These are phyloP conservation scores for Nycticorax nycticorax DNA, from an alignment of 2,113 vertebrate genomes.

Conservation along the genomic window DNA sequence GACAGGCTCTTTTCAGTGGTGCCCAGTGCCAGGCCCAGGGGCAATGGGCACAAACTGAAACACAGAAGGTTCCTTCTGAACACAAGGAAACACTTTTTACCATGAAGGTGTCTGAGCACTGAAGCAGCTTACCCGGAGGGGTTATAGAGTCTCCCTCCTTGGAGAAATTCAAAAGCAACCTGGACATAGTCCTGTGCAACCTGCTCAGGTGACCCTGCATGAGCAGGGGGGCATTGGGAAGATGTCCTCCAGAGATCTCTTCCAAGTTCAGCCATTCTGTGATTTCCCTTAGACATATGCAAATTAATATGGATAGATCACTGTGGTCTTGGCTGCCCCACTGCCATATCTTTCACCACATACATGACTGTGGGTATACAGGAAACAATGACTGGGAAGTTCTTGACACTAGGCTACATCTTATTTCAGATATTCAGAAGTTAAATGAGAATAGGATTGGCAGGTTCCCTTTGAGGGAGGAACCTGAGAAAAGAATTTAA, in stretches of 20 bases:
- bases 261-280: background rate
- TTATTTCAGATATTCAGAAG: background rate
- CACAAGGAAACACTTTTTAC: background rate
- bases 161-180: background rate
- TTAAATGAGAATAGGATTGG: background rate
- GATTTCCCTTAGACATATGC: background rate
- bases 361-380: background rate
- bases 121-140: background rate
- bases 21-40: too few species aligned
- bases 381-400: background rate
- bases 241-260: background rate
- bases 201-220: background rate
- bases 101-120: background rate
- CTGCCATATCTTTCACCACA: background rate
- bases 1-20: too few species aligned
- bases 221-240: background rate
- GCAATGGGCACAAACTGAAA: background rate
- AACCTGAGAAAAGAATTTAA: background rate
- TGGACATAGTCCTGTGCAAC: background rate
- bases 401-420: background rate
- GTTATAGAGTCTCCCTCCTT: background rate
- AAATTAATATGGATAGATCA: background rate
- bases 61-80: background rate
- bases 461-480: background rate
- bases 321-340: background rate